Conservation (phyloP, 53 echinoderm and acorn worm genomes). For the Hippasteria phrygiana region DNA sequence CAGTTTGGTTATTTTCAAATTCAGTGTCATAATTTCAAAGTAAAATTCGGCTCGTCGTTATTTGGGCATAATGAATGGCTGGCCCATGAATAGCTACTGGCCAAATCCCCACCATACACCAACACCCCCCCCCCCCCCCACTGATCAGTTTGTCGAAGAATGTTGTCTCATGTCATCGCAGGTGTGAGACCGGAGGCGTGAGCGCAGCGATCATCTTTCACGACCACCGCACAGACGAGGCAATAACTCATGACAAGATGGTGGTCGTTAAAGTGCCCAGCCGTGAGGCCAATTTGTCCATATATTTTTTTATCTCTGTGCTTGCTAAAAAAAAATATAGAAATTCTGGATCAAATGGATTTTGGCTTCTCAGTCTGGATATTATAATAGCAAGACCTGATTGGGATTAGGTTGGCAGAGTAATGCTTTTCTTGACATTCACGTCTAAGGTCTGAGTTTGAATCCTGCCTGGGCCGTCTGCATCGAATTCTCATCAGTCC, state of each 20-base stretch:
- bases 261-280: conserved; percentile 14
- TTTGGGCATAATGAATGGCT: not conserved
- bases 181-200: conserved; percentile 38
- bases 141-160: conserved; percentile 47
- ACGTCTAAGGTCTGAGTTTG: not conserved
- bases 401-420: no score
- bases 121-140: no score
- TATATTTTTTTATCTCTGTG: not conserved
- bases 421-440: not conserved
- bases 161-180: conserved; percentile 47
- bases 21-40: not conserved
- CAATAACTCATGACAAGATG: conserved; percentile 24
- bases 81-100: not conserved
- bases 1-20: not conserved
- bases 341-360: no score
- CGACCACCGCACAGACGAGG: not conserved
- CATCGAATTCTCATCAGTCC: no score
- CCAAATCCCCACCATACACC: no score
- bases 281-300: not conserved
- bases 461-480: not conserved
- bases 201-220: conserved; percentile 23
- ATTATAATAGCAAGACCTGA: no score
- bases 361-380: no score
- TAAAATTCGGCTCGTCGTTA: not conserved
- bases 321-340: not conserved